These are phyloP conservation scores for Netelia fuscicornis DNA, from an alignment of 2,888 invertebrate species.

Conservation along the genomic window DNA sequence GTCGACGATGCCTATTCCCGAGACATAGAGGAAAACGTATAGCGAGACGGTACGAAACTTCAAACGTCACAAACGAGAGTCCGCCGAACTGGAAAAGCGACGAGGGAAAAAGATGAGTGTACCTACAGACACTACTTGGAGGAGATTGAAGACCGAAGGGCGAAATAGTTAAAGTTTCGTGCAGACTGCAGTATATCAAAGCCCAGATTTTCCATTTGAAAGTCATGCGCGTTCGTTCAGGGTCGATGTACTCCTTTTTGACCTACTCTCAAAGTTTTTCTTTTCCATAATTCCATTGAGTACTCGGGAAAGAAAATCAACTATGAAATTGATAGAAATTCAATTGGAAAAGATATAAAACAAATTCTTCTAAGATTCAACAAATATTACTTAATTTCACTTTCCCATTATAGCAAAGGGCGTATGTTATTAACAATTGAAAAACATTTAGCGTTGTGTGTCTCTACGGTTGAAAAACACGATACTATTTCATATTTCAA, in stretches of 20 bases:
- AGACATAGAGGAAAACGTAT: constrained; percentile 35
- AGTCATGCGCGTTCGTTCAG: constrained; percentile 51
- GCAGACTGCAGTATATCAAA: constrained; percentile 35
- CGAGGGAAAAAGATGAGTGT: constrained; percentile 9
- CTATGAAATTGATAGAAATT: background rate
- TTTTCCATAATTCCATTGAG: background rate
- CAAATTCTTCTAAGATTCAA: too few species aligned
- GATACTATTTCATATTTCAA: too few species aligned
- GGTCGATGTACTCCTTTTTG: constrained; percentile 41
- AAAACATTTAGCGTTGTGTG: too few species aligned
- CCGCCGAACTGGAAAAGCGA: constrained; percentile 50
- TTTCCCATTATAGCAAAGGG: too few species aligned
- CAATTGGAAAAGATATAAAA: background rate
- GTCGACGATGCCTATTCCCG: constrained; percentile 40
- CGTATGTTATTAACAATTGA: too few species aligned
- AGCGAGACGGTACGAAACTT: constrained; percentile 51
- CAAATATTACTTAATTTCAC: too few species aligned
- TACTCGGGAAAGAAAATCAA: background rate
- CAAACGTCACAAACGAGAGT: constrained; percentile 60
- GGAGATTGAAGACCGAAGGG: constrained; percentile 48
- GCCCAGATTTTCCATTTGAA: constrained; percentile 34
- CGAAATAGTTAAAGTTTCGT: constrained; percentile 51
- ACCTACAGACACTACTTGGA: constrained; percentile 16
- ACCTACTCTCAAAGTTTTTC: background rate
- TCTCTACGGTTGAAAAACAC: too few species aligned